Conservation (phyloP, 2,888 invertebrate genomes). For the Meghimatium bilineatum region DNA sequence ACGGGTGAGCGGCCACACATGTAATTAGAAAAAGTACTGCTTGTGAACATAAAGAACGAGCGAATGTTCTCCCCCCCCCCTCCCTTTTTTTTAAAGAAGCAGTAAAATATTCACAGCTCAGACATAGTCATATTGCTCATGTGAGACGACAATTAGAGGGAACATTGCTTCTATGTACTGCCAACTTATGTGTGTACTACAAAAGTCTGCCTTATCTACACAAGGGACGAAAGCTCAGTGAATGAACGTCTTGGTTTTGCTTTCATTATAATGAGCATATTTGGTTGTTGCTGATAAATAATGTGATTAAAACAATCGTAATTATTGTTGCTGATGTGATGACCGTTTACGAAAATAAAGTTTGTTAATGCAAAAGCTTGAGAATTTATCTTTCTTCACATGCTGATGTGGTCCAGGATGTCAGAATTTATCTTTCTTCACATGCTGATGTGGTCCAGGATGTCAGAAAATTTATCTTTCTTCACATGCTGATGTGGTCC, state of each 20-base stretch:
- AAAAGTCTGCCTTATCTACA: conserved; percentile 30
- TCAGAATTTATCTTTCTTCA: not conserved
- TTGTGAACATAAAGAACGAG: too few species aligned
- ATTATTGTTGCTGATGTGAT: conserved; percentile 41
- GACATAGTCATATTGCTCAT: too few species aligned
- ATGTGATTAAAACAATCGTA: conserved; percentile 40
- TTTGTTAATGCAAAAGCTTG: conserved; percentile 36
- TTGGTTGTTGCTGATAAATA: conserved; percentile 33
- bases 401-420: not conserved
- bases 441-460: not conserved
- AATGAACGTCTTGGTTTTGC: conserved; percentile 28
- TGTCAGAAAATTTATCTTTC: not conserved
- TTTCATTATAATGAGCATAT: conserved; percentile 25
- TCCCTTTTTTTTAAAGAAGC: too few species aligned
- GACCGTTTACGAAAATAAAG: conserved; percentile 42
- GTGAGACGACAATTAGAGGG: too few species aligned
- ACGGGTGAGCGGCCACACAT: too few species aligned
- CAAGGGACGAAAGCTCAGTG: conserved; percentile 21
- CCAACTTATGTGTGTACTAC: conserved; percentile 2
- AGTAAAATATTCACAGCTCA: too few species aligned
- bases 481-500: not conserved
- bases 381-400: not conserved
- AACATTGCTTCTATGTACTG: not conserved
- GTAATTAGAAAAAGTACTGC: too few species aligned
- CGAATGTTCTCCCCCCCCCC: too few species aligned